A percentile compares a stretch with the other conserved stretches of the same genome.
phyloP scores from a whole-genome alignment of 2,888 invertebrate genomes.

The Cepaea hortensis region DNA sequence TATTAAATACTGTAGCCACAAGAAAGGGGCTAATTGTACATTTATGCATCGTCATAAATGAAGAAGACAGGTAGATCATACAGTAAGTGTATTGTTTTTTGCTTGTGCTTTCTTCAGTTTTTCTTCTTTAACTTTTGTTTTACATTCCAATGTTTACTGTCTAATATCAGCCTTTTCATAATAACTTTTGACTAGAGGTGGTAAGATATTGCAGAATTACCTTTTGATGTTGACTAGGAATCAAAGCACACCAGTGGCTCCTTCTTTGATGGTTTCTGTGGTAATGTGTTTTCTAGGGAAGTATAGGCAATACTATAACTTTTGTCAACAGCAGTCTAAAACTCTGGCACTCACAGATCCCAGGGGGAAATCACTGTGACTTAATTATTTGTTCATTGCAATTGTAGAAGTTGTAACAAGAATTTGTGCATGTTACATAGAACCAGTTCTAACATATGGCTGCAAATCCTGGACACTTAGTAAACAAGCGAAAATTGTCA shows the following conservation, averaged over 20 bases:
- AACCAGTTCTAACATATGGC: too few relatives aligned
- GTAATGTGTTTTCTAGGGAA: too few relatives aligned
- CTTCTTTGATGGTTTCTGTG: too few relatives aligned
- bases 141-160: constrained; percentile 1
- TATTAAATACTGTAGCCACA: constrained; percentile 2
- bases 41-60: constrained; percentile 33
- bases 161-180: background rate
- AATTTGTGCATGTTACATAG: too few relatives aligned
- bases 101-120: background rate
- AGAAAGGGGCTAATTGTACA: constrained; percentile 8
- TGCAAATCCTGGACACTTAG: too few relatives aligned
- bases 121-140: background rate
- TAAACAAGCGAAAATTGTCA: background rate
- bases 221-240: background rate
- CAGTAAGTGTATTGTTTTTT: constrained; percentile 5
- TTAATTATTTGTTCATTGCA: too few relatives aligned
- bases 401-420: too few relatives aligned
- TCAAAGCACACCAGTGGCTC: background rate
- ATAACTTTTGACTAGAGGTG: background rate
- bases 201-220: background rate
- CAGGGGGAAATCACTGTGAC: too few relatives aligned
- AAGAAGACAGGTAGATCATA: constrained; percentile 40
- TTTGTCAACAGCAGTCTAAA: too few relatives aligned
- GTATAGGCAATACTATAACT: too few relatives aligned
- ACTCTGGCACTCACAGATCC: too few relatives aligned